Evolutionary conservation across 2,797 vertebrate genomes (phyloP).

Genomic region (Molossus molossus): DNA sequence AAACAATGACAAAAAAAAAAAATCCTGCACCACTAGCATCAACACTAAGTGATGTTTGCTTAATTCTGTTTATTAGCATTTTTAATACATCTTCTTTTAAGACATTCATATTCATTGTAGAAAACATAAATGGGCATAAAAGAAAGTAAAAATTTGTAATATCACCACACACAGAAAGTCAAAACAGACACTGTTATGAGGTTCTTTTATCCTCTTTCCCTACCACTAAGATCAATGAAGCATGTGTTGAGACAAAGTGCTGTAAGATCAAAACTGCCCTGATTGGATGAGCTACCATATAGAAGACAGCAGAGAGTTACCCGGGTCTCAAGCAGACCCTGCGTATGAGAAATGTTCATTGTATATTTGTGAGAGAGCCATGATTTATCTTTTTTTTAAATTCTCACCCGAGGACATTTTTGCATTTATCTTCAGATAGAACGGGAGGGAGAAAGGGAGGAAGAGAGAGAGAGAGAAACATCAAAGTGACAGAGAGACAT

Average conservation of each 20-base stretch:
- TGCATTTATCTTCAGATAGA: no score
- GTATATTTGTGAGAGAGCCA: not conserved
- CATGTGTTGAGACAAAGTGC: not conserved
- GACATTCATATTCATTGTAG: not conserved
- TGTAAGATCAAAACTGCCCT: not conserved
- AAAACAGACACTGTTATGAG: not conserved
- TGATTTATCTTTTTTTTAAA: not conserved
- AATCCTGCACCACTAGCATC: not conserved
- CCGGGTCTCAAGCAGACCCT: not conserved
- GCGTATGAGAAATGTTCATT: not conserved
- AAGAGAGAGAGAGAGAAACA: no score
- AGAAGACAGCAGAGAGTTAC: not conserved
- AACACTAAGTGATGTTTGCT: not conserved
- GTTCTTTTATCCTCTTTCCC: not conserved
- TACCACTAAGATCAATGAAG: not conserved
- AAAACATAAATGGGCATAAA: conserved; percentile 7
- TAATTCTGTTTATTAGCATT: conserved; percentile 57
- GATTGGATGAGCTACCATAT: not conserved
- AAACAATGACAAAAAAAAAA: not conserved
- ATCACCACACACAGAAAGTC: conserved; percentile 19
- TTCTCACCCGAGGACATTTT: no score
- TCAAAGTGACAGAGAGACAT: no score
- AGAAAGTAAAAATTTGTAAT: conserved; percentile 35
- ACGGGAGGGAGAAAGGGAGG: no score
- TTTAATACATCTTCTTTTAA: conserved; percentile 33